Conservation (phyloP, 2,888 invertebrate species). For the Synanthedon myopaeformis region DNA sequence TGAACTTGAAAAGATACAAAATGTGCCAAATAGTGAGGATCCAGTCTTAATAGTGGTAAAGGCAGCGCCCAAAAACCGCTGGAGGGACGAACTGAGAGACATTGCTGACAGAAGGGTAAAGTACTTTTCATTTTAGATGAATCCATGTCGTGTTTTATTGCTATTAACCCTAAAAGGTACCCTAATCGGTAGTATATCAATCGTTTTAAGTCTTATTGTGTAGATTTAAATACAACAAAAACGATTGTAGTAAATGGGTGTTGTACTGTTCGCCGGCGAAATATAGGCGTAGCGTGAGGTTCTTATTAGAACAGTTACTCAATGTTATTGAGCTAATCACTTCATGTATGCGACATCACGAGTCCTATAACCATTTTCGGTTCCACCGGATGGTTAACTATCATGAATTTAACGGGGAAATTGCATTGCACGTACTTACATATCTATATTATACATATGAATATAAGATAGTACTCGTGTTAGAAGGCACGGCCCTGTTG, state of each 20-base stretch:
- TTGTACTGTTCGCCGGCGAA: conserved; percentile 27
- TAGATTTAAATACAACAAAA: not conserved
- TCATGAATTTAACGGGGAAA: conserved; percentile 21
- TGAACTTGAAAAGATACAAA: conserved; percentile 55
- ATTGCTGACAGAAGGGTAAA: conserved; percentile 67
- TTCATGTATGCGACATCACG: conserved; percentile 15
- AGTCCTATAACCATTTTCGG: not conserved
- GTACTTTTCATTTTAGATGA: conserved; percentile 28
- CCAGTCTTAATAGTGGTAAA: conserved; percentile 65
- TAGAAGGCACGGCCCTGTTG: conserved; percentile 52
- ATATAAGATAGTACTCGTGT: conserved; percentile 8
- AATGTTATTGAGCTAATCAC: conserved; percentile 20
- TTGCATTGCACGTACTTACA: conserved; percentile 13
- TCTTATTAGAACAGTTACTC: conserved; percentile 21
- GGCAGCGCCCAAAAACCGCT: conserved; percentile 53
- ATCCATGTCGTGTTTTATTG: conserved; percentile 2
- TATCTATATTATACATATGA: conserved; percentile 20
- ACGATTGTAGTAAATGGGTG: conserved; percentile 17
- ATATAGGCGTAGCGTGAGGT: conserved; percentile 21
- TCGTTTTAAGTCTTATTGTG: conserved; percentile 5
- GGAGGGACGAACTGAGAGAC: conserved; percentile 57
- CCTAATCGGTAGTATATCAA: conserved; percentile 5
- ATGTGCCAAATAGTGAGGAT: conserved; percentile 69
- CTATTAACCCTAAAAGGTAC: conserved; percentile 1
- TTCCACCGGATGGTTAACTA: conserved; percentile 6